phyloP scores from a whole-genome alignment of 2,888 invertebrate species.

The Leucophora obtusa region DNA sequence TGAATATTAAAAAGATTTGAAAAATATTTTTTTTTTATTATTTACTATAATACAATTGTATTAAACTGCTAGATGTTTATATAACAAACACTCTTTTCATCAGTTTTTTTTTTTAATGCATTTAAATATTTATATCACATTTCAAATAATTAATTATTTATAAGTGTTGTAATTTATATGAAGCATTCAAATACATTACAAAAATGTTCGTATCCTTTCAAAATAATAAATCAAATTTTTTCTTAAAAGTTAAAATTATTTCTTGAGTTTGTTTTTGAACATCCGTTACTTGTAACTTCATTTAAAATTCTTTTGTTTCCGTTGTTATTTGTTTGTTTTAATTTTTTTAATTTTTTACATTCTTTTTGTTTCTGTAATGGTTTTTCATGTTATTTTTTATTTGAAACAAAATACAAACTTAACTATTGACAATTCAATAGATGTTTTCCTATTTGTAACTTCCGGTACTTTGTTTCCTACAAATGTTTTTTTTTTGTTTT shows the following conservation, averaged over 20 bases:
- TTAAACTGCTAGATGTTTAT: no score
- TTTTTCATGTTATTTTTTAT: constrained; percentile 21
- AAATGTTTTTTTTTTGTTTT: constrained; percentile 29
- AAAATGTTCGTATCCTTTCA: not conserved
- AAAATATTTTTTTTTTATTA: no score
- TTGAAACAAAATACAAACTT: constrained; percentile 53
- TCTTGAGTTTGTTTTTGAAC: constrained; percentile 45
- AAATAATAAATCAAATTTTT: not conserved
- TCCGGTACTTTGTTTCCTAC: constrained; percentile 58
- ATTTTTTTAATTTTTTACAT: constrained; percentile 1
- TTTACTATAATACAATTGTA: no score
- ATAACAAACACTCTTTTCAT: no score
- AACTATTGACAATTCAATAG: constrained; percentile 65
- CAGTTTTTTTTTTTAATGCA: no score
- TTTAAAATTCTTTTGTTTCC: constrained; percentile 63
- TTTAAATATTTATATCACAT: no score
- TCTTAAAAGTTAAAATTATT: not conserved
- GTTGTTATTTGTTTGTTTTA: constrained; percentile 54
- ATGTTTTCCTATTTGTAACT: constrained; percentile 62
- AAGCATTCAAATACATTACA: no score
- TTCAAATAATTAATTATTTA: no score
- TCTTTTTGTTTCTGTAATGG: constrained; percentile 33
- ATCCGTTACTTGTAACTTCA: constrained; percentile 63
- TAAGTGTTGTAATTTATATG: no score
- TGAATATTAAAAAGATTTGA: no score